Conservation (phyloP, 2,888 invertebrate species). For the Pterostichus niger region DNA sequence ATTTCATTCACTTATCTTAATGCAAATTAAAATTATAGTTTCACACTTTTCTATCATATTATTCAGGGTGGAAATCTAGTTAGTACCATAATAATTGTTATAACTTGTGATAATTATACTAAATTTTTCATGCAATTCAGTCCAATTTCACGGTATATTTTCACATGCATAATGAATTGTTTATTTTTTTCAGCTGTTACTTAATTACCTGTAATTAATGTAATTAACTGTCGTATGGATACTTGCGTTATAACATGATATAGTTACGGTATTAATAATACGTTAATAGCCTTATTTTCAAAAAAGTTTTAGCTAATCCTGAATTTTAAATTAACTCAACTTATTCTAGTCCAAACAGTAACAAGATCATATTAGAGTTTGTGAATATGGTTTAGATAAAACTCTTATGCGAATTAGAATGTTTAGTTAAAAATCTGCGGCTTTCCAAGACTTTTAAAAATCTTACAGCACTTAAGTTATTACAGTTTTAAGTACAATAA, state of each 20-base stretch:
- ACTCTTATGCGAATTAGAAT: no score
- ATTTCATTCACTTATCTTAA: not conserved
- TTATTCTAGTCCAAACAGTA: no score
- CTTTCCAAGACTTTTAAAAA: not conserved
- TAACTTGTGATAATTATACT: slow-evolving; percentile 1
- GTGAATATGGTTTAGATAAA: no score
- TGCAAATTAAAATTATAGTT: no score
- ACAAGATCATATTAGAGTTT: no score
- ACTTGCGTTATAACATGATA: not conserved
- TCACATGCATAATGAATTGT: slow-evolving; percentile 54
- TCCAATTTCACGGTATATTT: slow-evolving; percentile 57
- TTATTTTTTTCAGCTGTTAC: slow-evolving; percentile 33
- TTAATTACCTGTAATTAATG: slow-evolving; percentile 39
- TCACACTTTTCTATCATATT: not conserved
- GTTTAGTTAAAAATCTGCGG: not conserved
- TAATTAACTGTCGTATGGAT: slow-evolving; percentile 17
- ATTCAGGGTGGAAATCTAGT: no score
- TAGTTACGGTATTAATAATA: not conserved
- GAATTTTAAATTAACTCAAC: no score
- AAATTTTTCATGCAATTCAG: slow-evolving; percentile 30
- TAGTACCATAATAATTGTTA: not conserved
- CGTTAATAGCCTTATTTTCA: no score
- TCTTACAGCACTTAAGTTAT: not conserved
- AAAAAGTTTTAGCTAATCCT: no score
- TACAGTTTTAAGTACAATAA: slow-evolving; percentile 24